Conservation (phyloP, 2,797 vertebrate genomes). For the Sebastes elongatus region DNA sequence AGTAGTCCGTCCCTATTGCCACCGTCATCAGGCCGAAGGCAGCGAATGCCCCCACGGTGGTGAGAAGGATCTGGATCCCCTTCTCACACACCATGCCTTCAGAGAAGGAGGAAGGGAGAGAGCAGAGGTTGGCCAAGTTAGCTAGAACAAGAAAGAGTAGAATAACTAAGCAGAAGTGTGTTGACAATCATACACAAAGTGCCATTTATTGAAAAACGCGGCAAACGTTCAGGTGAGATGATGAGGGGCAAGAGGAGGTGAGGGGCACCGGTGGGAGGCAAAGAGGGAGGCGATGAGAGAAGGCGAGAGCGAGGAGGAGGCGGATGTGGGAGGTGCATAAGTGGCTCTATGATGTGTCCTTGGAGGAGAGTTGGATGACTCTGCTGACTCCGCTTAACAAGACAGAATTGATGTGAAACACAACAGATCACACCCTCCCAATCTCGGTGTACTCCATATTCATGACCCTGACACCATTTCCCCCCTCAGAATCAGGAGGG, state of each 20-base stretch:
- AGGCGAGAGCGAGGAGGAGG: conserved; percentile 23
- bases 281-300: conserved; percentile 18
- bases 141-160: not conserved
- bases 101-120: conserved; percentile 34
- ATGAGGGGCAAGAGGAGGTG: conserved; percentile 34
- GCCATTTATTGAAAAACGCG: conserved; percentile 22
- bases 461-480: conserved; percentile 66
- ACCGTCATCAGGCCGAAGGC: conserved; percentile 97
- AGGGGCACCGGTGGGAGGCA: conserved; percentile 3
- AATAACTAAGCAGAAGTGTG: not conserved
- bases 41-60: conserved; percentile 93
- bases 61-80: conserved; percentile 93
- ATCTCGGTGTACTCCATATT: conserved; percentile 69
- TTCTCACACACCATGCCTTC: conserved; percentile 93
- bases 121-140: not conserved
- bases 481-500: conserved; percentile 42
- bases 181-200: not conserved
- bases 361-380: conserved; percentile 74
- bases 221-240: conserved; percentile 28
- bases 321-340: conserved; percentile 52
- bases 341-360: conserved; percentile 68
- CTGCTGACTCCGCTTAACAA: conserved; percentile 79
- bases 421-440: conserved; percentile 67
- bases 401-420: conserved; percentile 76
- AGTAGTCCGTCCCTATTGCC: conserved; percentile 95